phyloP scores from a whole-genome alignment of 2,888 invertebrate genomes.

The Strigamia crassipes region DNA sequence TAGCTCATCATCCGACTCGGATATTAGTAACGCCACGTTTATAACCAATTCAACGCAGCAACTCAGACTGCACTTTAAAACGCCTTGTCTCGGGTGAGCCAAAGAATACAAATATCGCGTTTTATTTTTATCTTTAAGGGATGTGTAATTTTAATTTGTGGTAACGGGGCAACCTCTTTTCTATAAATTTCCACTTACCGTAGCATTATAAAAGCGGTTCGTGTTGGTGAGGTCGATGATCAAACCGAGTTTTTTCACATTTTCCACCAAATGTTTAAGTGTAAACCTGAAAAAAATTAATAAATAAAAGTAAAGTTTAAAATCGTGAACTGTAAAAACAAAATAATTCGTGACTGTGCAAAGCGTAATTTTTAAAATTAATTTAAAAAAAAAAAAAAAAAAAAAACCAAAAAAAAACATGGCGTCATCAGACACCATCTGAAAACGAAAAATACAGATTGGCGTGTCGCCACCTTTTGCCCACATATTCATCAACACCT shows the following conservation, averaged over 20 bases:
- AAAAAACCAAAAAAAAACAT: background rate
- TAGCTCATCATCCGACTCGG: conserved; percentile 24
- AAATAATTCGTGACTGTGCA: background rate
- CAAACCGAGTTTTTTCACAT: conserved; percentile 36
- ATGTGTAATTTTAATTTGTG: conserved; percentile 33
- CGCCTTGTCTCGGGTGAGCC: background rate
- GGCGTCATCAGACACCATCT: conserved; percentile 10
- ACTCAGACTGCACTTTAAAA: conserved; percentile 32
- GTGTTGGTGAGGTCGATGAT: conserved; percentile 47
- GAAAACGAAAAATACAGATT: conserved; percentile 16
- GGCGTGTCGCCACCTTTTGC: conserved; percentile 8
- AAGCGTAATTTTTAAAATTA: background rate
- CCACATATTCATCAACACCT: conserved; percentile 22
- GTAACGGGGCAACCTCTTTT: conserved; percentile 24
- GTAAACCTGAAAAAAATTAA: conserved; percentile 43
- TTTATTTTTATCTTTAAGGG: conserved; percentile 37
- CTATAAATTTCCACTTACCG: conserved; percentile 33
- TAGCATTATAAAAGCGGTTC: conserved; percentile 45
- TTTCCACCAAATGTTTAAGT: background rate
- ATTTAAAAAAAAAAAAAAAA: background rate
- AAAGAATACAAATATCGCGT: conserved; percentile 20
- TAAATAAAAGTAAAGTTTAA: conserved; percentile 1
- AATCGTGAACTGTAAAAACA: conserved; percentile 19
- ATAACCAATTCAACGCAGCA: conserved; percentile 25
- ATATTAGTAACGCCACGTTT: conserved; percentile 1